phyloP scores from a whole-genome alignment of 2,888 invertebrate species.

The Trichacis sp. region DNA sequence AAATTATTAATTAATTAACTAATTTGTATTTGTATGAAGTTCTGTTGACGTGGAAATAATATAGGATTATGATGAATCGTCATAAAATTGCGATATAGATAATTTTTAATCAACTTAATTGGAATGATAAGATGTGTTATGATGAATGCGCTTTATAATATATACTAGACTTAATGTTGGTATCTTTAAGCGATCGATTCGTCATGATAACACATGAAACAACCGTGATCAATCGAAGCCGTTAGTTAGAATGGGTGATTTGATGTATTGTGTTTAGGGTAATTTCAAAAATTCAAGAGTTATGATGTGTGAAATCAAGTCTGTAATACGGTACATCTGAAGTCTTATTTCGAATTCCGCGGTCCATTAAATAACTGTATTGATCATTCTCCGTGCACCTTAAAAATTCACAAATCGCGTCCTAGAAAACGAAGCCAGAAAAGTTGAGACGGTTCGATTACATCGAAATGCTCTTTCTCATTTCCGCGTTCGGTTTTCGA shows the following conservation, averaged over 20 bases:
- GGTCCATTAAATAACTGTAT: conserved; percentile 35
- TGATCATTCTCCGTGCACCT: conserved; percentile 7
- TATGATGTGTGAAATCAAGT: not conserved
- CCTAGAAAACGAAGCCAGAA: not conserved
- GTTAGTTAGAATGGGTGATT: not conserved
- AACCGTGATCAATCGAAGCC: not conserved
- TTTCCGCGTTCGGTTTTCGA: not conserved
- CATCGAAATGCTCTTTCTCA: not conserved
- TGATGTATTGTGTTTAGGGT: not conserved
- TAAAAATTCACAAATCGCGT: not conserved
- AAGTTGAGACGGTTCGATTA: not conserved
- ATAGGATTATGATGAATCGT: no score
- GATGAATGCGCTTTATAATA: no score
- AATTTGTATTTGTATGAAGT: no score
- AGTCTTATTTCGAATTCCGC: conserved; percentile 24
- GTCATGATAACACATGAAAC: not conserved
- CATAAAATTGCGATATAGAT: no score
- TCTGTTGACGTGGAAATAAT: no score
- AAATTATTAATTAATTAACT: no score
- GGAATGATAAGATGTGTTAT: no score
- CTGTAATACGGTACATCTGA: conserved; percentile 32
- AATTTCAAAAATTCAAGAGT: not conserved
- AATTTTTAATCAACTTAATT: no score
- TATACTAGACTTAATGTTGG: no score
- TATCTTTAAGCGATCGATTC: not conserved